Evolutionary conservation across 1,140 invertebrate genomes (phyloP).

Genomic region (Polypedilum vanderplanki): DNA sequence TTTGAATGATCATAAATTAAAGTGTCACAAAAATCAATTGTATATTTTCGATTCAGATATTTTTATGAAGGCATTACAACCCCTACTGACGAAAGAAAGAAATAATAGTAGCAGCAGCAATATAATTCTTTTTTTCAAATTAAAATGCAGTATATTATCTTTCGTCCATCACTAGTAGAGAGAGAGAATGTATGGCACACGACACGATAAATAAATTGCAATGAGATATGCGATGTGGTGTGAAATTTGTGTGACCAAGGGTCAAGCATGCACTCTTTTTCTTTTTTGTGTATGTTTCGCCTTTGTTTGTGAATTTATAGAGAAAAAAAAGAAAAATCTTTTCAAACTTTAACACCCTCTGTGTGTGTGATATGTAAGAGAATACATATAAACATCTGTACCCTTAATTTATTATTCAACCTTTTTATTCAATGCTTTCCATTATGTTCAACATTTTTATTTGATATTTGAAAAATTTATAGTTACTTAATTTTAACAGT

Average conservation of each 20-base stretch:
- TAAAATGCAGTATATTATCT: slow-evolving; percentile 24
- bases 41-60: background rate
- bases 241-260: slow-evolving; percentile 20
- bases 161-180: background rate
- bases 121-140: slow-evolving; percentile 6
- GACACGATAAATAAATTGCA: slow-evolving; percentile 28
- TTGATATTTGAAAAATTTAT: background rate
- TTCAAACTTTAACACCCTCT: slow-evolving; percentile 10
- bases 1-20: background rate
- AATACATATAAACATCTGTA: slow-evolving; percentile 6
- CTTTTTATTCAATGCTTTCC: background rate
- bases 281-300: no score
- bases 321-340: background rate
- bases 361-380: background rate
- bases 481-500: background rate
- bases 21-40: background rate
- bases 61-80: background rate
- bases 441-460: background rate
- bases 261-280: slow-evolving; percentile 24
- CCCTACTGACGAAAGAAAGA: background rate
- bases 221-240: slow-evolving; percentile 25
- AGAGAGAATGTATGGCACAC: background rate
- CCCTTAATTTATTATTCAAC: slow-evolving; percentile 19
- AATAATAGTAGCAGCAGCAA: background rate
- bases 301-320: background rate